Conservation (phyloP, 2,888 invertebrate species). For the Drosophila anceps region DNA sequence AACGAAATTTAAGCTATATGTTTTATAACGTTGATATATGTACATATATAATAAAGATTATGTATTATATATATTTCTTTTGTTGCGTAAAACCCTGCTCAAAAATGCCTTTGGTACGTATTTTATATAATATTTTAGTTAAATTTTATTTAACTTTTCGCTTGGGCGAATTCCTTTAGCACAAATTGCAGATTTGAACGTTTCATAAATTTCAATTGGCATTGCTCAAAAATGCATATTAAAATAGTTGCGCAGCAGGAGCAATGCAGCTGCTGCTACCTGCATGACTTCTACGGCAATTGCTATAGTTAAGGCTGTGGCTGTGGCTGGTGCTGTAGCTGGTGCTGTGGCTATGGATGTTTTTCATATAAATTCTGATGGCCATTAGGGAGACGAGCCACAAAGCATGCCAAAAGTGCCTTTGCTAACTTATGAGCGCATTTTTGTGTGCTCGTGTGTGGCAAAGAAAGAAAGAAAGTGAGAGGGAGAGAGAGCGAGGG, state of each 20-base stretch:
- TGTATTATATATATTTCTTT: not conserved
- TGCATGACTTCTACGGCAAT: slow-evolving; percentile 39
- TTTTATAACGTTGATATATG: not conserved
- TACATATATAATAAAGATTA: not conserved
- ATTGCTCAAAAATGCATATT: slow-evolving; percentile 59
- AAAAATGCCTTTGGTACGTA: not conserved
- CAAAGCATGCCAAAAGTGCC: slow-evolving; percentile 61
- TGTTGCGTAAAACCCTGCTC: not conserved
- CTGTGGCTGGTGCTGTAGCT: slow-evolving; percentile 25
- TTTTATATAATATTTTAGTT: not conserved
- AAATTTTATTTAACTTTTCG: not conserved
- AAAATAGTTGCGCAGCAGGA: slow-evolving; percentile 60
- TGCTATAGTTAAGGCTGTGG: slow-evolving; percentile 37
- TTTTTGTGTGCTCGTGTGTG: slow-evolving; percentile 58
- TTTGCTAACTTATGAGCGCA: slow-evolving; percentile 59
- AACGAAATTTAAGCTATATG: not conserved
- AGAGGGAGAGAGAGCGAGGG: not conserved
- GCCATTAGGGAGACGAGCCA: slow-evolving; percentile 37
- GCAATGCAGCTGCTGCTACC: slow-evolving; percentile 26
- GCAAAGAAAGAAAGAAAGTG: slow-evolving; percentile 1
- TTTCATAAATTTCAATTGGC: slow-evolving; percentile 51
- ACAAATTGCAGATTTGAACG: not conserved
- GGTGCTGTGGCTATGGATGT: slow-evolving; percentile 41
- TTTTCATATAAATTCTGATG: slow-evolving; percentile 71
- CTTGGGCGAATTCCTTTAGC: not conserved